Conservation (phyloP, 2,888 invertebrate species). For the Pterobdella sp. region DNA sequence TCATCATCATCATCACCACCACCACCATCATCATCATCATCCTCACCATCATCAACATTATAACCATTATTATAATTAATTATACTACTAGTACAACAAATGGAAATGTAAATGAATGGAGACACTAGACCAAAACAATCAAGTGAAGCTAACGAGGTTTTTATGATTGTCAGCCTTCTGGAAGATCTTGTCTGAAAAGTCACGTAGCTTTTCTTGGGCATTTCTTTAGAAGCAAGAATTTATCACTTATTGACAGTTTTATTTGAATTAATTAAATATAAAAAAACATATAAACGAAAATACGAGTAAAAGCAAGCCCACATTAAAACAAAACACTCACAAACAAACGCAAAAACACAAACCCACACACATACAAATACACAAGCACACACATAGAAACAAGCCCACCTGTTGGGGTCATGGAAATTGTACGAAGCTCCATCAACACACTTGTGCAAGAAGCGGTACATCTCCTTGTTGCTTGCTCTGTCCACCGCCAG, state of each 20-base stretch:
- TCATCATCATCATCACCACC: constrained; percentile 12
- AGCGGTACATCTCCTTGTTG: constrained; percentile 33
- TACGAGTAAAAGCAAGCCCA: background rate
- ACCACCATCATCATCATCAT: constrained; percentile 19
- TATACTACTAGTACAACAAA: background rate
- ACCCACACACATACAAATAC: background rate
- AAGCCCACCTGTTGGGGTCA: constrained; percentile 22
- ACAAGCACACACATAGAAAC: background rate
- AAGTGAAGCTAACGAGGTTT: constrained; percentile 16
- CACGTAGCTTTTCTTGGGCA: constrained; percentile 13
- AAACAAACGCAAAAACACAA: background rate
- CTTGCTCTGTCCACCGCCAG: constrained; percentile 35
- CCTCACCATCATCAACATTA: constrained; percentile 18
- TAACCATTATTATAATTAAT: constrained; percentile 15
- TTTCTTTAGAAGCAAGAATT: background rate
- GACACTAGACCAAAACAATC: background rate
- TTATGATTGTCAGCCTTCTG: constrained; percentile 21
- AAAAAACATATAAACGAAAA: background rate
- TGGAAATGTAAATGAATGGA: background rate
- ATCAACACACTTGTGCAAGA: constrained; percentile 31
- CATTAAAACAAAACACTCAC: background rate
- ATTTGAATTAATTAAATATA: background rate
- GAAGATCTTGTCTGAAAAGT: constrained; percentile 22
- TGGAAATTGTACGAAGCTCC: constrained; percentile 28
- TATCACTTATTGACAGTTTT: background rate